A percentile compares a stretch with the other conserved stretches of the same genome.
These are phyloP conservation scores for Crypturellus undulatus DNA, from an alignment of 2,113 vertebrate species.

Conservation along the genomic window DNA sequence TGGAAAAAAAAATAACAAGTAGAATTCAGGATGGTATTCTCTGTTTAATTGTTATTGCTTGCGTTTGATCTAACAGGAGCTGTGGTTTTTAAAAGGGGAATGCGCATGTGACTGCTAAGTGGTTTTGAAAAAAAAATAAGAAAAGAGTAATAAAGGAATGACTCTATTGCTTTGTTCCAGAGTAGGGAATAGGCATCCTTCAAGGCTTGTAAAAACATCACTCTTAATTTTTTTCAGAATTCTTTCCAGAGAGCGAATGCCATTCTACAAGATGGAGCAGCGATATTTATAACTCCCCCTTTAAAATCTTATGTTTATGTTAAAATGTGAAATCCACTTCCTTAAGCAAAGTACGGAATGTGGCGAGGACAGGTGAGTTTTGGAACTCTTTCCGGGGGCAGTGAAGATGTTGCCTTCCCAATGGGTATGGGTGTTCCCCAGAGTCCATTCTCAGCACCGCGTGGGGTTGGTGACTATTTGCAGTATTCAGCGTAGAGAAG, in stretches of 20 bases:
- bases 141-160: neutral
- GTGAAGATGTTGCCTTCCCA: neutral
- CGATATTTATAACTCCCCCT: too few relatives aligned
- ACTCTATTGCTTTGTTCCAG: neutral
- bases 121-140: neutral
- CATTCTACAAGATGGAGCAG: neutral
- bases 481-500: neutral
- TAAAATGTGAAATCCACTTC: neutral
- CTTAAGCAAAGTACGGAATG: neutral
- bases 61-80: neutral
- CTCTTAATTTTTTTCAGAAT: neutral
- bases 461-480: neutral
- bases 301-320: too few relatives aligned
- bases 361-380: neutral
- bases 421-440: neutral
- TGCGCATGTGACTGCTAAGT: neutral
- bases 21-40: neutral
- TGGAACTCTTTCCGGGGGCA: neutral
- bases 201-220: neutral
- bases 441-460: neutral
- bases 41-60: neutral
- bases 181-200: neutral
- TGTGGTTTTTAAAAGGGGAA: neutral
- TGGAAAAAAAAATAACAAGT: neutral
- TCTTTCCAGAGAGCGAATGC: neutral